Evolutionary conservation across 2,113 vertebrate species (phyloP), one percentile per base, ranked within the genome.

Genomic region (Struthio camelus): DNA sequence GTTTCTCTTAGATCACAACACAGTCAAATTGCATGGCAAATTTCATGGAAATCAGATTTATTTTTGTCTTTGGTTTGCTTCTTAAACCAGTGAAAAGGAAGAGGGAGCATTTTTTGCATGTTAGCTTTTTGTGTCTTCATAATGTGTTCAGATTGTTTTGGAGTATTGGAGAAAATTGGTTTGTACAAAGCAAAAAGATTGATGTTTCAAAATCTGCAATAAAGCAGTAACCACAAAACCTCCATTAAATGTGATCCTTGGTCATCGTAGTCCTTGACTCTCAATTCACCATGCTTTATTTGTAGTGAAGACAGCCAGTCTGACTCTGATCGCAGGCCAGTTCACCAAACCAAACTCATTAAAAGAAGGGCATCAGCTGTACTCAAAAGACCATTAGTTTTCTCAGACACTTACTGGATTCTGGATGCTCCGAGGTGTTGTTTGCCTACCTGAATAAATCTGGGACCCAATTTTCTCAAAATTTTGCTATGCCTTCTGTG

Each of bases 261-360:
- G 10, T 86, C 27, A 28, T 24, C 38, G 61, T 58, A 85, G 44
- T 67, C 40, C 42, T 23, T 44, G 25, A 40, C 56, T 80, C 32
- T 69, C 24, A 10, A 0, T 18, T n/a, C 42, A 42, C 38, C 48
- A 16, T 2, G 0, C 2, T 3, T 65, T 66, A 36, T 50, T 70
- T 70, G 11, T 38, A 17, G 61, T 44, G 22, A 36, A 48, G 19
- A 50, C 36, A 53, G 22, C 42, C 40, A 38, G 10, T 40, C 15
- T 42, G 40, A 7, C 58, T 28, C 42, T 56, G n/a, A 27, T 42
- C 28, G 28, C 30, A 54, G 46, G n/a, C 58, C 28, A 9, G 61
- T 69, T 78, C 67, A 72, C 66, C 20, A 18, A 15, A 30, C n/a
- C 50, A 40, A 6, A 23, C 34, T 48, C 2, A 3, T 34, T 54